Evolutionary conservation across 37 sponge, comb jelly and placozoan species (phyloP), one percentile per base, ranked within the genome.

Genomic region (Oopsacas minuta): DNA sequence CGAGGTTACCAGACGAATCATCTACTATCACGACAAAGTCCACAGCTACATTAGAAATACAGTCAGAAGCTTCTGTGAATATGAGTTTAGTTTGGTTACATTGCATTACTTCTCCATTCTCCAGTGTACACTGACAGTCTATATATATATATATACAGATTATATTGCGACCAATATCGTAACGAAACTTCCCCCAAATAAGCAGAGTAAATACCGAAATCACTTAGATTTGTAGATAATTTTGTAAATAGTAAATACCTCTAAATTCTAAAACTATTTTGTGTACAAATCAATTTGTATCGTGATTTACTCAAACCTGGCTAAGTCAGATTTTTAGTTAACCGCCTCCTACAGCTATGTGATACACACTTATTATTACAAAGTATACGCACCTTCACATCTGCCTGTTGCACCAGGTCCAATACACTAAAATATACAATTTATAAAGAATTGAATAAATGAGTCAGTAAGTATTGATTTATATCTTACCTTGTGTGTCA

Each of bases 401-500:
- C 22, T 12, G 5, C 75, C 75, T 61, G 20, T 61, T 25, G 7
- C 20, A 3, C 30, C 75, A 32, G 75, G 28, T 61, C 75, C 75
- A 61, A 61, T 61, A n/a, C 75, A 61, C 75, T 61, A 25, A 25
- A 61, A 20, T 7, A 12, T 3, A 61, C 22, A 61, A 61, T 61
- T 8, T 8, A 42, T 42, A 12, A 10, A 34, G 22, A 61, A 61
- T 61, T 61, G 30, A 61, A 61, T 61, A n/a, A n/a, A n/a, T n/a
- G n/a, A n/a, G n/a, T n/a, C n/a, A n/a, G n/a, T n/a, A n/a, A n/a
- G n/a, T n/a, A n/a, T n/a, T n/a, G n/a, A n/a, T n/a, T n/a, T n/a
- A n/a, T n/a, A n/a, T n/a, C n/a, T n/a, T 61, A 61, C 75, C 75
- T 61, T 61, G 75, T 61, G 30, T 25, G 75, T 61, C 30, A 25